Evolutionary conservation across 2,888 invertebrate genomes (phyloP).

Genomic region (Sesia bembeciformis): DNA sequence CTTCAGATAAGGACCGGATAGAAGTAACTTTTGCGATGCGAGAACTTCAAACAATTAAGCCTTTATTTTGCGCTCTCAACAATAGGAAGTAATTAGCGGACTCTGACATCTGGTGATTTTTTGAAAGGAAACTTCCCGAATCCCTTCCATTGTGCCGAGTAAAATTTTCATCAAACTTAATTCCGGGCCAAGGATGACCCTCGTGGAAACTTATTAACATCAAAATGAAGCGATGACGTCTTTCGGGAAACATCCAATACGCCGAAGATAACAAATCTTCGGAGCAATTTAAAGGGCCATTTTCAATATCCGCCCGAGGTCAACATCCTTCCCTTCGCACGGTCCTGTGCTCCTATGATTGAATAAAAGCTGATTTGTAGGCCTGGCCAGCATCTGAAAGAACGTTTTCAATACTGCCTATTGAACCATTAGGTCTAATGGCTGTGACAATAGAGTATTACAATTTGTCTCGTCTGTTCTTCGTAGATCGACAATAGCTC

Average conservation of each 20-base stretch:
- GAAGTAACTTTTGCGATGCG: slow-evolving; percentile 24
- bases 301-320: slow-evolving; percentile 65
- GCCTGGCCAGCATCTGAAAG: slow-evolving; percentile 38
- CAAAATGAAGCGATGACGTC: slow-evolving; percentile 27
- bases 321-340: slow-evolving; percentile 55
- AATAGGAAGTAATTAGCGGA: slow-evolving; percentile 60
- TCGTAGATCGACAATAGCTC: slow-evolving; percentile 16
- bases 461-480: slow-evolving; percentile 54
- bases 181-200: slow-evolving; percentile 22
- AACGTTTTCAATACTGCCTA: slow-evolving; percentile 66
- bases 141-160: slow-evolving; percentile 26
- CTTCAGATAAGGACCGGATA: slow-evolving; percentile 28
- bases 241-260: slow-evolving; percentile 19
- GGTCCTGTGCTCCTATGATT: slow-evolving; percentile 38
- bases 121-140: slow-evolving; percentile 33
- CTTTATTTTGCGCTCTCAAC: slow-evolving; percentile 49
- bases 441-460: slow-evolving; percentile 66
- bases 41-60: slow-evolving; percentile 56
- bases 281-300: slow-evolving; percentile 55
- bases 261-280: slow-evolving; percentile 48
- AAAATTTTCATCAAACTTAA: slow-evolving; percentile 30
- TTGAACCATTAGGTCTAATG: slow-evolving; percentile 65
- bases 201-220: slow-evolving; percentile 42
- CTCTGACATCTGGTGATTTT: slow-evolving; percentile 36
- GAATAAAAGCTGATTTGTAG: slow-evolving; percentile 58